Base-by-base conservation (phyloP, 1,140 invertebrate genomes). In the Pachypsylla venusta region DNA sequence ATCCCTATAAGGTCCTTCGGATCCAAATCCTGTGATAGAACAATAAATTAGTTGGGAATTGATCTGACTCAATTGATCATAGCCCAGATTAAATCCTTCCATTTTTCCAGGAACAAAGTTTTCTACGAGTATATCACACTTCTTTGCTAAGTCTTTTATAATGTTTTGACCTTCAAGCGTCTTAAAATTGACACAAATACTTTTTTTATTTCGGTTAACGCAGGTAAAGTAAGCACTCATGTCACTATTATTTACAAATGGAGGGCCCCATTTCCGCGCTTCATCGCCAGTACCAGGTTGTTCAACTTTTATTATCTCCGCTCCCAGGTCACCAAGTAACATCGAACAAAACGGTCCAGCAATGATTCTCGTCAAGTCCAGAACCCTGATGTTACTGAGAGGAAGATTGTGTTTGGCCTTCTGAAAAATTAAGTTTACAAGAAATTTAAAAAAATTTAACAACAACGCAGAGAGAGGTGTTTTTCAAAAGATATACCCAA, bases 181-280 rank as follows among this genome's bases (percentile, higher is more conserved):
- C 68, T 91, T 92, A 1, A 98, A 71, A 71, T 98, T 81, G 40
- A 98, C 74, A 64, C 87, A 90, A 53, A 97, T 74, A 70, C 93
- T 97, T 70, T 92, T 90, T 71, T 99, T 99, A 70, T 97, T 98
- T 62, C 95, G 81, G 74, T 99, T 99, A 0, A 92, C 75, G 26
- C 83, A 77, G 3, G 89, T 67, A 71, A 93, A 98, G 68, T 98
- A 98, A 58, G 82, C 83, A 22, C 85, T 82, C 66, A 93, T 83
- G 12, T 78, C 78, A 59, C 74, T 71, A 12, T 58, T 53, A 39
- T 64, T 53, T 20, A 77, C 69, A 40, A 91, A 72, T 70, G 92
- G 93, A 0, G 95, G 95, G 2, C 94, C 93, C 92, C 93, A 98
- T 54, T 81, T 81, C 40, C 95, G 75, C 0, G 88, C 81, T 65